phyloP scores from a whole-genome alignment of 2,888 invertebrate species.

The Limenitis camilla region DNA sequence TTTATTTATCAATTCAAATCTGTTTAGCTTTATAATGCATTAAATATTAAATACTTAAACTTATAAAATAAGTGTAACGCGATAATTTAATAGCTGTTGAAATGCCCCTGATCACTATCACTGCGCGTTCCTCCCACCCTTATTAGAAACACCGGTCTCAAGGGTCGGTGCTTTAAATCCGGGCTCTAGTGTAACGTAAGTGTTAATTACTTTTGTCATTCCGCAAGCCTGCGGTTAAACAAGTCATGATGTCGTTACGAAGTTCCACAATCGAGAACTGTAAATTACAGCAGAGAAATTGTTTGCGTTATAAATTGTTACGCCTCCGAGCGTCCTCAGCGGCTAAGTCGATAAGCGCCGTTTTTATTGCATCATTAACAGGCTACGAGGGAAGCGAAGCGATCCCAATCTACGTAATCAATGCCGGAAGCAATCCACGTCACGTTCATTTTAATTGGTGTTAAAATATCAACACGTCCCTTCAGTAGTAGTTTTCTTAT shows the following conservation, averaged over 20 bases:
- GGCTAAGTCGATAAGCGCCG: constrained; percentile 67
- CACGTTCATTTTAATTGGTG: constrained; percentile 45
- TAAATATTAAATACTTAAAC: background rate
- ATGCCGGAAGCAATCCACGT: constrained; percentile 49
- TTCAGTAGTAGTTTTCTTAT: too few relatives aligned
- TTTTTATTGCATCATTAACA: constrained; percentile 72
- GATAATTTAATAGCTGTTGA: constrained; percentile 41
- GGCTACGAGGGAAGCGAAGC: constrained; percentile 55
- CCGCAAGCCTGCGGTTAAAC: constrained; percentile 57
- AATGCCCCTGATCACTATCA: constrained; percentile 48
- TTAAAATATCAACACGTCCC: constrained; percentile 33
- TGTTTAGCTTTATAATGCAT: too few relatives aligned
- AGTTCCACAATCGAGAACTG: constrained; percentile 53
- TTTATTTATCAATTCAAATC: too few relatives aligned
- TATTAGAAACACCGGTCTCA: constrained; percentile 46
- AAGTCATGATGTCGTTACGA: constrained; percentile 62
- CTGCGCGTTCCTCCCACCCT: constrained; percentile 43
- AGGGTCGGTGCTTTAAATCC: constrained; percentile 59
- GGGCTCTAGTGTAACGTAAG: constrained; percentile 61
- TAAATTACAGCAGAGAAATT: constrained; percentile 57
- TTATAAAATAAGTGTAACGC: constrained; percentile 8
- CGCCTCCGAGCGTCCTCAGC: constrained; percentile 63
- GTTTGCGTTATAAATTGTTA: constrained; percentile 67
- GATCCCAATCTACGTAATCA: constrained; percentile 70
- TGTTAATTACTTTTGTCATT: constrained; percentile 42